Evolutionary conservation across 2,888 invertebrate genomes (phyloP), one percentile per base, ranked within the genome.

Genomic region (Meganola albula): DNA sequence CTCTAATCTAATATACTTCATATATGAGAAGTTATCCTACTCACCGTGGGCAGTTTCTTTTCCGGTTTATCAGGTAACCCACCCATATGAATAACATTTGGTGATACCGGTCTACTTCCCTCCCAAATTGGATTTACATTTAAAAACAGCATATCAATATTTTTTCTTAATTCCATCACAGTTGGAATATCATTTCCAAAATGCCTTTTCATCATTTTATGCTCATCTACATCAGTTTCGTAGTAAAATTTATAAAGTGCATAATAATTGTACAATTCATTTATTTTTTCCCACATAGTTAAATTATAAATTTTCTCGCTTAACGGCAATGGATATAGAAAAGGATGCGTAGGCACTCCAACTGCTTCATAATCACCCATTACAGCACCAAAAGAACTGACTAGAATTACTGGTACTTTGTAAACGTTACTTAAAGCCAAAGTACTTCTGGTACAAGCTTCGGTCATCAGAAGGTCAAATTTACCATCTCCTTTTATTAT

Each of bases 41-140:
- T 39, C 40, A 65, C 70, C 40, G 53, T 40, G 4, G 82, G 76
- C 10, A 87, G 48, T 0, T 67, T 55, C 22, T 74, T 65, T 2
- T 56, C 33, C 9, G 61, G 59, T 8, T 56, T 63, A 11, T 73
- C 56, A 40, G 82, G 79, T 20, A 76, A 39, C 7, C 83, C 82
- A 29, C 80, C 77, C 34, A 83, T 69, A 34, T 67, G 70, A 2
- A 85, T 36, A 1, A 78, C 57, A 34, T 58, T 59, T 0, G 82
- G 74, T 7, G 82, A 68, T 0, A 75, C 50, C 0, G 87, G 85
- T 7, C 58, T 52, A 24, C 65, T 64, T 3, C 52, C 51, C 24
- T 60, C 60, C 51, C 69, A 69, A n/a, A 74, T 34, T 0, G 71
- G 66, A 56, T 80, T 69, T 1, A 63, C 51, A 44, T 85, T 85